Base-by-base conservation (phyloP, 2,888 invertebrate species). In the Ectobius pallidus region DNA sequence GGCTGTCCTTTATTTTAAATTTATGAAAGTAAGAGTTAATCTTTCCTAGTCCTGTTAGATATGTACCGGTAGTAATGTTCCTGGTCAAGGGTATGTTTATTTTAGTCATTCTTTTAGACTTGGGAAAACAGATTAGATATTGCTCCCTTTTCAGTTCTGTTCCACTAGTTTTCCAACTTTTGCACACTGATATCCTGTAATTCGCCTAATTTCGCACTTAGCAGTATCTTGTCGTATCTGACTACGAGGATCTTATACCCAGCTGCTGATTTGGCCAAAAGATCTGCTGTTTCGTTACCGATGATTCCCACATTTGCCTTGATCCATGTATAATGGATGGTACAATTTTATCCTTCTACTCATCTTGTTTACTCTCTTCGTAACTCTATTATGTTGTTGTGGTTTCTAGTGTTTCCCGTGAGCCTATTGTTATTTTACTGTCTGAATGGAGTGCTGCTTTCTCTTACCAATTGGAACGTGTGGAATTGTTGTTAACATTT, bases 381-480 rank as follows among this genome's bases (percentile, higher is more conserved):
- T 49, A 49, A 49, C 49, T 49, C 49, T 49, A 49, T 18, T n/a
- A 49, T 7, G n/a, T 49, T 49, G 49, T 49, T 49, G 49, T 49
- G 49, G 49, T 49, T 18, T 49, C 11, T n/a, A 14, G n/a, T 4
- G n/a, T 49, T n/a, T 49, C 49, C n/a, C 7, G 16, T 49, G 49
- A 49, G 49, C n/a, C 49, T 49, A 49, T 14, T 49, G 49, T n/a
- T 18, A 49, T 49, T 49, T 18, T 49, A n/a, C 49, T 49, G 49
- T 49, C 49, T 49, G 49, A 49, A 49, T 49, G 49, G 49, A 18
- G 16, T 7, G 49, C 49, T 49, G 49, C 49, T 49, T 6, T 49
- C n/a, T n/a, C n/a, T 49, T 49, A 49, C n/a, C 49, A 49, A n/a
- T 14, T 6, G 49, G 49, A 49, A 14, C 49, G 11, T 49, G n/a